Evolutionary conservation across 2,113 vertebrate genomes (phyloP), one percentile per base, ranked within the genome.

Genomic region (Alligator mississippiensis): DNA sequence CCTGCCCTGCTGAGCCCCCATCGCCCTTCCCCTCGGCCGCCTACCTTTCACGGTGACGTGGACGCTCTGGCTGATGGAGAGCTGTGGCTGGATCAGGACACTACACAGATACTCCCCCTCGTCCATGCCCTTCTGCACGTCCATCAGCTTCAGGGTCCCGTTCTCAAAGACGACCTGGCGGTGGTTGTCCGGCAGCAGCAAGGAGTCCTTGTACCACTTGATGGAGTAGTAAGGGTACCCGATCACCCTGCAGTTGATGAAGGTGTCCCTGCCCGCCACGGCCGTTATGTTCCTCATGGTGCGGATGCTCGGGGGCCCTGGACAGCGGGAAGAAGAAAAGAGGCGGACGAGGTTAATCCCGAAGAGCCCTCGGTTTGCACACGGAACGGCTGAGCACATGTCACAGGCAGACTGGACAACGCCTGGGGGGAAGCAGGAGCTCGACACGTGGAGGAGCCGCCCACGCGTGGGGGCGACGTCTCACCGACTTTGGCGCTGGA

Each of bases 151-250:
- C 30, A 99, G 98, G 1, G 99, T 99, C 74, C 99, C 99, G 0
- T 99, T 99, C 96, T 99, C 99, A 90, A 99, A 99, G 85, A 99
- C 99, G 97, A 99, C 99, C 98, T 99, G 99, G 64, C 99, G 98
- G 98, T 99, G 99, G 97, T 99, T 99, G 96, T 99, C 99, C 0
- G 99, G 99, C 92, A 99, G 97, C 96, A 99, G 98, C 92, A 99
- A 97, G 5, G 99, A 98, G 6, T 99, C 99, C 96, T 99, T 99
- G 97, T 99, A 99, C 99, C 99, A 99, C 97, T 99, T 99, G 98
- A 99, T 99, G 95, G 99, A 99, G 97, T 99, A 99, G 96, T 99
- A 99, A 0, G 99, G 99, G 95, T 99, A 99, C 82, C 99, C 99
- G 66, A 99, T 99, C 96, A 99, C 99, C 96, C 99, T 98, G 96